Conservation (phyloP, 2,113 vertebrate genomes). For the Rhizomys pruinosus region DNA sequence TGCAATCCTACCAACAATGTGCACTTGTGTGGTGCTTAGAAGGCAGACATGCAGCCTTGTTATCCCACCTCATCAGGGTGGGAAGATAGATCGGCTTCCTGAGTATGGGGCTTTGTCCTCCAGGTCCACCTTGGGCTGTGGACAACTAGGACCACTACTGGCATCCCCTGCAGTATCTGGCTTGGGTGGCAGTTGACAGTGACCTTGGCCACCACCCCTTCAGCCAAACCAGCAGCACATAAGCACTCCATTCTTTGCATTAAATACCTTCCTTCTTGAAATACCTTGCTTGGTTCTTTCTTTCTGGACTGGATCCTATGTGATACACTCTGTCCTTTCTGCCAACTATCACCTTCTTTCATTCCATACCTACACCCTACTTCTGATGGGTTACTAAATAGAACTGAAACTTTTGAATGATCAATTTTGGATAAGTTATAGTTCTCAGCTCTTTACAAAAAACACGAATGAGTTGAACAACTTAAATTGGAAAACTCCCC, state of each 20-base stretch:
- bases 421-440: background rate
- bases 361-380: background rate
- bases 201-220: background rate
- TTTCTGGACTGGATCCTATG: background rate
- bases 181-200: background rate
- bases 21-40: background rate
- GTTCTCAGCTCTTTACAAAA: background rate
- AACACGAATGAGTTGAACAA: background rate
- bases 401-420: background rate
- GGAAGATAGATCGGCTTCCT: background rate
- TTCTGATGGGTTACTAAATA: background rate
- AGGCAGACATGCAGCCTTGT: background rate
- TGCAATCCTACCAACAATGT: background rate
- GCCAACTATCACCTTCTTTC: background rate
- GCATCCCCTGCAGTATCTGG: background rate
- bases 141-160: background rate
- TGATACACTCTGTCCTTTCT: background rate
- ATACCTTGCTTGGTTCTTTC: background rate
- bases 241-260: background rate
- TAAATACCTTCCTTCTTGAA: background rate
- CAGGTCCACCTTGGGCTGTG: fast-evolving
- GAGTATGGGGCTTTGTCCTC: background rate
- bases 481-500: background rate
- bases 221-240: background rate
- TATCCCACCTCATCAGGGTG: too few relatives aligned